A percentile compares a stretch with the other conserved stretches of the same genome.
These are phyloP conservation scores for Okapia johnstoni DNA, from an alignment of 2,113 vertebrate species.

Conservation along the genomic window DNA sequence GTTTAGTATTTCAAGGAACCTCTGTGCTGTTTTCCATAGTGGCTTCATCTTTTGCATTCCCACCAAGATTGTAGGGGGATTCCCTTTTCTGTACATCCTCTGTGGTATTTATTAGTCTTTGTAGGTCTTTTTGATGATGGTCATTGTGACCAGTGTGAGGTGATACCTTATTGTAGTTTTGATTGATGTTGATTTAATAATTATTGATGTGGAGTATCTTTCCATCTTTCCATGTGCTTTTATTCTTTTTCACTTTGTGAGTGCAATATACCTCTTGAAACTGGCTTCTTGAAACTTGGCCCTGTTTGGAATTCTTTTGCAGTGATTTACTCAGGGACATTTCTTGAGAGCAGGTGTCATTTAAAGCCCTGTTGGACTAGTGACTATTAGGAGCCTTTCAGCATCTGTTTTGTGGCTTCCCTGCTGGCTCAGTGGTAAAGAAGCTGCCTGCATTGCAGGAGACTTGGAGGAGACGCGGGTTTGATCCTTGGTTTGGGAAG, in stretches of 20 bases:
- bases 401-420: neutral
- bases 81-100: neutral
- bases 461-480: neutral
- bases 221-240: neutral
- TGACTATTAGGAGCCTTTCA: neutral
- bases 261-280: neutral
- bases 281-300: neutral
- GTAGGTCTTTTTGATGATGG: neutral
- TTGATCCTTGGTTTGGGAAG: neutral
- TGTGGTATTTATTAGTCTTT: neutral
- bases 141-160: neutral
- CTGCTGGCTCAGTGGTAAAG: neutral
- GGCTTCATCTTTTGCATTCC: neutral
- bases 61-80: neutral
- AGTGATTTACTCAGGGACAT: neutral
- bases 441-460: neutral
- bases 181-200: neutral
- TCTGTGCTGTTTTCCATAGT: neutral
- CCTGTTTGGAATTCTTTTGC: neutral
- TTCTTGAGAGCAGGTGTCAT: neutral
- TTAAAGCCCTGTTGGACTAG: neutral
- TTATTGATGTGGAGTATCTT: neutral
- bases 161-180: neutral
- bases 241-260: neutral
- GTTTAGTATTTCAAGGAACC: neutral